Conservation (phyloP, 2,113 vertebrate genomes). For the Phoenicopterus ruber region DNA sequence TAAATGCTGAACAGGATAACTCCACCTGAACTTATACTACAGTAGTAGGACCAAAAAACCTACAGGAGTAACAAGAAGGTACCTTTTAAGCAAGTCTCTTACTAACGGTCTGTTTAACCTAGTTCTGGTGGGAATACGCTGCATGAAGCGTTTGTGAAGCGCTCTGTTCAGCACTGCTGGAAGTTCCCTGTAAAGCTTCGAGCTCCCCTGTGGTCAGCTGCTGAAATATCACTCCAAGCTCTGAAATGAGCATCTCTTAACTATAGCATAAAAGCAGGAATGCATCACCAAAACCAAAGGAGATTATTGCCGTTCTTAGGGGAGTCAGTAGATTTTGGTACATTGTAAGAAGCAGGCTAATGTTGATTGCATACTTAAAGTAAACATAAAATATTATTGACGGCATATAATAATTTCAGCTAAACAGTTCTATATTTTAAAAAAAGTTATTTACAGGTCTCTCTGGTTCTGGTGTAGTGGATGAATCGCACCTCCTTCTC, state of each 20-base stretch:
- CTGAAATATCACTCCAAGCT: background rate
- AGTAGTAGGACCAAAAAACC: background rate
- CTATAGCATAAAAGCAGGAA: background rate
- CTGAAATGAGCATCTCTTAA: background rate
- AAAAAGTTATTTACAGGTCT: fast-evolving
- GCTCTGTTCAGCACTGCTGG: background rate
- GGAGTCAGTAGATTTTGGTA: background rate
- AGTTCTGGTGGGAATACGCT: background rate
- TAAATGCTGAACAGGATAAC: background rate
- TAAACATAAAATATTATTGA: background rate
- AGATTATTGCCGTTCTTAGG: background rate
- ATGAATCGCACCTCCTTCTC: background rate
- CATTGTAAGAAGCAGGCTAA: background rate
- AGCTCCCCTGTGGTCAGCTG: background rate
- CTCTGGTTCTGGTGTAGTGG: background rate
- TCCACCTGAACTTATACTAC: background rate
- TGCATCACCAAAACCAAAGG: background rate
- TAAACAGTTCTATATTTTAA: background rate
- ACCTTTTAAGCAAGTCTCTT: background rate
- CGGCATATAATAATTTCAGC: background rate
- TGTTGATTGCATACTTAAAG: background rate
- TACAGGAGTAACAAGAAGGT: background rate
- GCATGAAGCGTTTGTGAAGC: background rate
- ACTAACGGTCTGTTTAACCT: background rate
- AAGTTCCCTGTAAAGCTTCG: background rate